These are phyloP conservation scores for Oscheius myriophilus DNA, from an alignment of 2,888 invertebrate species.

Conservation along the genomic window DNA sequence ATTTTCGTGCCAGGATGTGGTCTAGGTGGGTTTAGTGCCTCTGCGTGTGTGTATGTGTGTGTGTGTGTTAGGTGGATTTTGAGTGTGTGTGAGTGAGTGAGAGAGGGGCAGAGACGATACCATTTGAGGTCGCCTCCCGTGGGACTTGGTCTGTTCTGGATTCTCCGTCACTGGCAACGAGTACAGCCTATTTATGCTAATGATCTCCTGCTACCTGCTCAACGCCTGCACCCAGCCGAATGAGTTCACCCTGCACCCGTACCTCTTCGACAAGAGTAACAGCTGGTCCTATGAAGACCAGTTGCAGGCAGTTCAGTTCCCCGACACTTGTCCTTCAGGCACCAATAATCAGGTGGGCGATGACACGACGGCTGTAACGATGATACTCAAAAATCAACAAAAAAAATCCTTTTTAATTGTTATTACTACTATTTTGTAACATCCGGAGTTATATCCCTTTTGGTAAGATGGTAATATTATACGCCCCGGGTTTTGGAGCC, in stretches of 20 bases:
- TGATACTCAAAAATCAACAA: too few species aligned
- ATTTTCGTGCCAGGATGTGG: slow-evolving; percentile 96
- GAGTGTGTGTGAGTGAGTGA: too few species aligned
- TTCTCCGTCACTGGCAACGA: slow-evolving; percentile 96
- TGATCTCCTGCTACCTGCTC: slow-evolving; percentile 92
- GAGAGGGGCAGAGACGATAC: not conserved
- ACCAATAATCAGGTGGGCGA: slow-evolving; percentile 10
- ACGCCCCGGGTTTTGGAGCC: too few species aligned
- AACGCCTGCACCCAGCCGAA: slow-evolving; percentile 81
- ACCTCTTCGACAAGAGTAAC: slow-evolving; percentile 94
- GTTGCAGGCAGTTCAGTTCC: slow-evolving; percentile 82
- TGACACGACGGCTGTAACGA: too few species aligned
- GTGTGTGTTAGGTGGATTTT: too few species aligned
- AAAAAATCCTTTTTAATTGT: not conserved
- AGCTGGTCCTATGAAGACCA: slow-evolving; percentile 85
- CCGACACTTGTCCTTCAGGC: slow-evolving; percentile 82
- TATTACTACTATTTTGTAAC: too few species aligned
- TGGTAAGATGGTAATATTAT: too few species aligned
- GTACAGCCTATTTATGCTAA: slow-evolving; percentile 95
- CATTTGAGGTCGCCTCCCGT: slow-evolving; percentile 79
- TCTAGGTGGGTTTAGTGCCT: slow-evolving; percentile 76
- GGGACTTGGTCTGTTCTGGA: slow-evolving; percentile 89
- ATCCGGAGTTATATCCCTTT: too few species aligned
- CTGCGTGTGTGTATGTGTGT: not conserved
- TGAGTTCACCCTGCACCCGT: slow-evolving; percentile 86